Percentiles rank a stretch among this genome's conserved stretches.
These are phyloP conservation scores for Zaprionus ornatus DNA, from an alignment of 1,140 invertebrate species.

Conservation along the genomic window DNA sequence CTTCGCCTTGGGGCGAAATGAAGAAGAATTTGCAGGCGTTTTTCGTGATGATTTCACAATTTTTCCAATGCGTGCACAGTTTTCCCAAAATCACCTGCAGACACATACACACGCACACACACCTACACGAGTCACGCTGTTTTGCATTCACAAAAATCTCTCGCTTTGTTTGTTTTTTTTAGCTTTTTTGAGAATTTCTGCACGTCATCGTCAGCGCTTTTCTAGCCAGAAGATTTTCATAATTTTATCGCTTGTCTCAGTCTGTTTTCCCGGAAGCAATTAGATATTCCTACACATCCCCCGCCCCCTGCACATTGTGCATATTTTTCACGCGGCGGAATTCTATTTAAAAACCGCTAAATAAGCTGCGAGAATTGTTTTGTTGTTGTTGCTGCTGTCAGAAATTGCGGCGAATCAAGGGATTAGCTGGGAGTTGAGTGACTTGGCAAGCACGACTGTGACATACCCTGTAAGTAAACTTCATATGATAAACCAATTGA, in stretches of 20 bases:
- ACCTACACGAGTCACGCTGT: neutral
- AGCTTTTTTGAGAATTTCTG: slow-evolving; percentile 14
- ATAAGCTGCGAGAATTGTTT: slow-evolving; percentile 1
- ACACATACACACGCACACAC: neutral
- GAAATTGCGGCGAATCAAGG: neutral
- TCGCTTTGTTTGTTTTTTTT: slow-evolving; percentile 42
- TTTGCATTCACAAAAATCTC: slow-evolving; percentile 51
- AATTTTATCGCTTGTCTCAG: slow-evolving; percentile 47
- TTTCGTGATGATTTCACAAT: slow-evolving; percentile 74
- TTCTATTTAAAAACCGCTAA: slow-evolving; percentile 27
- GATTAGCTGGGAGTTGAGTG: neutral
- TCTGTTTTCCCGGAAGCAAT: slow-evolving; percentile 69
- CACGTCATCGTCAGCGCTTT: slow-evolving; percentile 30
- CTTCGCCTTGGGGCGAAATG: slow-evolving; percentile 47
- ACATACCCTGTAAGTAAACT: neutral
- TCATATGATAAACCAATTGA: too few relatives aligned
- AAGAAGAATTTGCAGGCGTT: slow-evolving; percentile 69
- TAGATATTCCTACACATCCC: slow-evolving; percentile 29
- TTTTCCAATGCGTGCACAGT: slow-evolving; percentile 65
- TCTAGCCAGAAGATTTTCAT: slow-evolving; percentile 17
- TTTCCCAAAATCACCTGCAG: slow-evolving; percentile 8
- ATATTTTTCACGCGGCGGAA: neutral
- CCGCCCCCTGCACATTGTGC: neutral
- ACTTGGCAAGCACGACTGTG: neutral
- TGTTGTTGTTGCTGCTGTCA: neutral